Evolutionary conservation across 2,797 vertebrate species (phyloP).

Genomic region (Manis crassicaudata): DNA sequence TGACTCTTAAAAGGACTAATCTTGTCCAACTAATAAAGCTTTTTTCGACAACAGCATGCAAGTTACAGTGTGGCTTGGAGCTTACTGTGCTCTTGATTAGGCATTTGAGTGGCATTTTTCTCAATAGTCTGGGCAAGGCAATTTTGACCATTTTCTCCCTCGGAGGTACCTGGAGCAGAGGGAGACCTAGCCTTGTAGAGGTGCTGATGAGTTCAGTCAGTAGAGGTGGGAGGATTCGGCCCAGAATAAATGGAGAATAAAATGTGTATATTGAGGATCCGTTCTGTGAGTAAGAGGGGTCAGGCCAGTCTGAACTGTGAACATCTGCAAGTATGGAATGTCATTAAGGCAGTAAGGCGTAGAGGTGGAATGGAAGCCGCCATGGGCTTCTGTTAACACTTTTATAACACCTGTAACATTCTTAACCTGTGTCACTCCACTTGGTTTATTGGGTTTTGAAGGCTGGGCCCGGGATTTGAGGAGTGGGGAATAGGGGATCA

Average conservation of each 20-base stretch:
- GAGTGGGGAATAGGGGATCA: neutral
- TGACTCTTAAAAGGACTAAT: slow-evolving; percentile 72
- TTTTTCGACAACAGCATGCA: slow-evolving; percentile 50
- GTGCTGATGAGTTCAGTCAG: slow-evolving; percentile 34
- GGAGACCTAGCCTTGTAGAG: neutral
- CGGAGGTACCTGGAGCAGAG: neutral
- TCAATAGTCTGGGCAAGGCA: slow-evolving; percentile 35
- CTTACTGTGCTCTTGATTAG: slow-evolving; percentile 65
- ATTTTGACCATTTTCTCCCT: slow-evolving; percentile 63
- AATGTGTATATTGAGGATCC: neutral
- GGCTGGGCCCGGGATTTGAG: neutral
- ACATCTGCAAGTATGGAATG: neutral
- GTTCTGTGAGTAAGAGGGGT: neutral
- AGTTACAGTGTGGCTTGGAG: slow-evolving; percentile 33
- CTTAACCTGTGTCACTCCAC: neutral
- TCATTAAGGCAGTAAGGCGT: neutral
- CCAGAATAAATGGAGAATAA: neutral
- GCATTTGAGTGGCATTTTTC: slow-evolving; percentile 62
- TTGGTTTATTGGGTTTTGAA: neutral
- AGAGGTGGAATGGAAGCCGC: neutral
- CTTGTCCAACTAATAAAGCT: slow-evolving; percentile 73
- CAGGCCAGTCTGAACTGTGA: neutral
- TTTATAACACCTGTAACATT: too few relatives aligned
- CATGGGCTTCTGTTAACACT: too few relatives aligned
- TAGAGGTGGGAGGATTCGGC: neutral